Evolutionary conservation across 2,113 vertebrate species (phyloP).

Genomic region (Donacobius atricapilla): DNA sequence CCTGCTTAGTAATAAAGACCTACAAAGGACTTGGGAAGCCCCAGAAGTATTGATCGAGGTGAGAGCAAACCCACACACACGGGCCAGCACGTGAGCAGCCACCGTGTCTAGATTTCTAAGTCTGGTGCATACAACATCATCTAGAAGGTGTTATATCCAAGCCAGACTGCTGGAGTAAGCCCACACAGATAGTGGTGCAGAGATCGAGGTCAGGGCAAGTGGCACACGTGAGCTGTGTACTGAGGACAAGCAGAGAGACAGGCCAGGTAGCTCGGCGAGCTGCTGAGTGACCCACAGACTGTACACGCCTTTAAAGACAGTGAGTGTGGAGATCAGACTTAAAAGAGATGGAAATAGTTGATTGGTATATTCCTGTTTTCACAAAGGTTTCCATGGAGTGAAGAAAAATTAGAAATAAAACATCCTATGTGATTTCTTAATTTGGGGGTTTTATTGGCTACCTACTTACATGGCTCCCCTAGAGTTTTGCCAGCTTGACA

Average conservation of each 20-base stretch:
- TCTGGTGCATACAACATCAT: neutral
- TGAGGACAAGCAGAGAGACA: neutral
- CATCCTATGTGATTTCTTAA: neutral
- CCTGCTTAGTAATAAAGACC: neutral
- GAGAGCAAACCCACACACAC: neutral
- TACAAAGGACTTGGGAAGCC: neutral
- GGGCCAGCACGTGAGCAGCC: neutral
- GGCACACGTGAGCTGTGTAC: accelerated
- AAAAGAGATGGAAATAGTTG: neutral
- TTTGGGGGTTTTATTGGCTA: neutral
- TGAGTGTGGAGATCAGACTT: neutral
- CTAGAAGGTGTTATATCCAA: neutral
- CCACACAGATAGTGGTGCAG: neutral
- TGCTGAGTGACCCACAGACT: neutral
- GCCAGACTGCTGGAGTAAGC: neutral
- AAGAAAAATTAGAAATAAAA: neutral
- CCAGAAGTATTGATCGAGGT: neutral
- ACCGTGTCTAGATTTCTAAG: neutral
- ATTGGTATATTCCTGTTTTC: neutral
- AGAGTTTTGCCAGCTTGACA: neutral
- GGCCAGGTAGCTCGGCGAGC: neutral
- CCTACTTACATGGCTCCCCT: neutral
- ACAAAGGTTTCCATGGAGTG: neutral
- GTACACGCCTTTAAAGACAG: neutral
- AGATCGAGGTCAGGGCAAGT: neutral